A percentile compares a stretch with the other conserved stretches of the same genome.
Conservation (phyloP, 2,113 vertebrate genomes). For the Ammospiza nelsoni region DNA sequence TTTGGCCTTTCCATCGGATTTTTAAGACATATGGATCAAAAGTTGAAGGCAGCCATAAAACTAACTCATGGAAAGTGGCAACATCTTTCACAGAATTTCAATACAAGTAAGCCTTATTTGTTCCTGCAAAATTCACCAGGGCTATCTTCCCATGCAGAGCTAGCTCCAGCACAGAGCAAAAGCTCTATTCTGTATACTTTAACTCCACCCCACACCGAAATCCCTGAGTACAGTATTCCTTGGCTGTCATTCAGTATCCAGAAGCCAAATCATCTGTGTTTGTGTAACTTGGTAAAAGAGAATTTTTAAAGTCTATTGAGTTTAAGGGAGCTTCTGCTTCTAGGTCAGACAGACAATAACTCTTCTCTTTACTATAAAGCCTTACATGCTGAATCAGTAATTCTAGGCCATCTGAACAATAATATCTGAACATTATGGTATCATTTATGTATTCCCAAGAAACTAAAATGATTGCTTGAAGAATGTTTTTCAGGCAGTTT, state of each 20-base stretch:
- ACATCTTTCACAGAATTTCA: neutral
- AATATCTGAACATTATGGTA: slow-evolving; percentile 7
- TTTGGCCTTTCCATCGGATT: neutral
- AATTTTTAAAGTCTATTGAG: slow-evolving; percentile 5
- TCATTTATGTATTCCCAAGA: slow-evolving; percentile 34
- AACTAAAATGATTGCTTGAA: neutral
- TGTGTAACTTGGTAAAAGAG: slow-evolving; percentile 56
- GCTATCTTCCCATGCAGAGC: neutral
- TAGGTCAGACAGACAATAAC: slow-evolving; percentile 45
- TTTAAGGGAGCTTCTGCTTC: slow-evolving; percentile 35
- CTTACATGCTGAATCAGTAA: slow-evolving; percentile 3
- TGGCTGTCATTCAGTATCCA: slow-evolving; percentile 38
- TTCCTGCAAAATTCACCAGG: neutral
- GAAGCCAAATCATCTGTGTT: slow-evolving; percentile 48
- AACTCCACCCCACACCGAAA: neutral
- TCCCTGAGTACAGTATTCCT: neutral
- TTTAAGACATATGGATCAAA: neutral
- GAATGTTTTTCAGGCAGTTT: slow-evolving; percentile 6
- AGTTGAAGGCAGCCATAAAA: neutral
- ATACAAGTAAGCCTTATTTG: neutral
- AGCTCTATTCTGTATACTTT: neutral
- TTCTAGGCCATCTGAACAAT: neutral
- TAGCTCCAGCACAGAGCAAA: neutral
- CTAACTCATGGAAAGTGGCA: neutral
- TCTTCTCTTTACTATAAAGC: slow-evolving; percentile 3